These are phyloP conservation scores for Lepidurus couesii DNA, from an alignment of 1,140 invertebrate genomes.

Conservation along the genomic window DNA sequence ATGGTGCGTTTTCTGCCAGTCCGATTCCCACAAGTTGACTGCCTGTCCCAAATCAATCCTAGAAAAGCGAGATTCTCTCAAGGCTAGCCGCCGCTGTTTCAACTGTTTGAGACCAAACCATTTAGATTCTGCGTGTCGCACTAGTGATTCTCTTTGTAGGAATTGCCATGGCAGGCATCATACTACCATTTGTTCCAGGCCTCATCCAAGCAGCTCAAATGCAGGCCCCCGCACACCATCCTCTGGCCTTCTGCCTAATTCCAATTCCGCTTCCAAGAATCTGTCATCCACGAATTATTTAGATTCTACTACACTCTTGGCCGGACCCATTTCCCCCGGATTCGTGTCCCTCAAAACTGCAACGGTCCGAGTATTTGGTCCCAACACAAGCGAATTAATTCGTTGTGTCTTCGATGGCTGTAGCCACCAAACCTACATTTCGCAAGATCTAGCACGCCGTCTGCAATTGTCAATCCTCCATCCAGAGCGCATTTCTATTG, in stretches of 20 bases:
- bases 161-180: neutral
- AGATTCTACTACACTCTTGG: neutral
- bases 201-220: neutral
- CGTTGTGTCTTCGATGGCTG: slow-evolving; percentile 2
- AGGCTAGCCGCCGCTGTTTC: no score
- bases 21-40: no score
- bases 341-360: neutral
- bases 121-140: no score
- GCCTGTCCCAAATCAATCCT: no score
- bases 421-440: slow-evolving; percentile 16
- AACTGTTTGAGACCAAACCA: no score
- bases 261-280: neutral
- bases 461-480: neutral
- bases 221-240: neutral
- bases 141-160: neutral
- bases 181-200: slow-evolving; percentile 4
- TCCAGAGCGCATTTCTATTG: neutral
- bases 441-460: neutral
- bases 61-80: no score
- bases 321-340: neutral
- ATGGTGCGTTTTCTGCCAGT: no score
- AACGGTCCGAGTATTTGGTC: no score
- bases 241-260: neutral
- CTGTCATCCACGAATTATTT: neutral
- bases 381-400: neutral